Conservation (phyloP, 2,797 vertebrate genomes). For the Crocodylus rhombifer region DNA sequence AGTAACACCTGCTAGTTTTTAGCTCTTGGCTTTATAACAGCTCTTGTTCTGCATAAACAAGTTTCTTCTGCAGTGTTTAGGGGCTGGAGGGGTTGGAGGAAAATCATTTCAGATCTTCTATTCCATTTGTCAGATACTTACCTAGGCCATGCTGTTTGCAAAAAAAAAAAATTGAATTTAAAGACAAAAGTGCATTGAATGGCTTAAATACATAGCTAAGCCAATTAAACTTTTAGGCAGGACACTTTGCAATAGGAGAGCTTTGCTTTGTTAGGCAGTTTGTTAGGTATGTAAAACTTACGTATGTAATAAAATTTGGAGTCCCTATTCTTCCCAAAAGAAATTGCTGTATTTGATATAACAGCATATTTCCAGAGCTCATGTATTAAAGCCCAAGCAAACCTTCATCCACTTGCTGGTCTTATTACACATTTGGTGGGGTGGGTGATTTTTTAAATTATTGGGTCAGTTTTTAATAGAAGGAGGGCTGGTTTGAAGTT, state of each 20-base stretch:
- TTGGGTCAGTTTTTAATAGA: neutral
- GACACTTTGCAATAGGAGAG: neutral
- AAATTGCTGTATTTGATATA: neutral
- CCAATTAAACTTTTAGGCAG: neutral
- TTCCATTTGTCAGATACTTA: neutral
- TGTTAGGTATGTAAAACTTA: neutral
- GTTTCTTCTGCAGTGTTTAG: neutral
- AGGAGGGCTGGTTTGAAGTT: neutral
- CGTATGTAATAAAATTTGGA: neutral
- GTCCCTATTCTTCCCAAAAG: neutral
- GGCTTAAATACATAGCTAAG: neutral
- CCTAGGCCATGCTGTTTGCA: neutral
- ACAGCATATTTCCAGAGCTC: neutral
- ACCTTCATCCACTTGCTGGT: too few species aligned
- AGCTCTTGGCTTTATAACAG: neutral
- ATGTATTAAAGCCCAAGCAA: too few species aligned
- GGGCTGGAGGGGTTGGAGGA: neutral
- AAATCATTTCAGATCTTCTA: neutral
- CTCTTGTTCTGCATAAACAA: neutral
- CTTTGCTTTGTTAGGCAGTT: neutral
- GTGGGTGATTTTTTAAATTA: neutral
- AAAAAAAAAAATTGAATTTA: conserved; percentile 1
- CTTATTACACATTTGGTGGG: too few species aligned
- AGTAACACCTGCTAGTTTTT: conserved; percentile 30
- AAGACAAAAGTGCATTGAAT: neutral